Evolutionary conservation across 1,140 invertebrate species (phyloP).

Genomic region (Diabrotica virgifera): DNA sequence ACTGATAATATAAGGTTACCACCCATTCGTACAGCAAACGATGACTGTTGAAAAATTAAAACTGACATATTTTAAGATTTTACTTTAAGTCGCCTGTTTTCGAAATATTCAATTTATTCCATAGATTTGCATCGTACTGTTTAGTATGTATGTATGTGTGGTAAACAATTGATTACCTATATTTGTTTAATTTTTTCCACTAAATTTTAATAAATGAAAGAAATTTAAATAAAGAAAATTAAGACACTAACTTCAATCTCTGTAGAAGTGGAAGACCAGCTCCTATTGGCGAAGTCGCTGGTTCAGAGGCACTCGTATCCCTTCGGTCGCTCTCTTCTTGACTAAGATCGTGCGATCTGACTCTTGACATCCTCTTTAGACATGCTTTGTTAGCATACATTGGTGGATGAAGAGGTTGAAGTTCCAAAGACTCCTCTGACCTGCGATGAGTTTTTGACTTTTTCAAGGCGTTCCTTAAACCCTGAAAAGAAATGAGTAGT

Average conservation of each 20-base stretch:
- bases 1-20: no score
- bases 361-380: slow-evolving; percentile 66
- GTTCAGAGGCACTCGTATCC: slow-evolving; percentile 23
- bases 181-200: no score
- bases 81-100: no score
- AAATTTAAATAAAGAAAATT: neutral
- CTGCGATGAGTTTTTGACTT: slow-evolving; percentile 53
- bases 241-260: slow-evolving; percentile 51
- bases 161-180: no score
- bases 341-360: slow-evolving; percentile 44
- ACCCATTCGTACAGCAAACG: no score
- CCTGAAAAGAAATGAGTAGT: slow-evolving; percentile 38
- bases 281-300: slow-evolving; percentile 64
- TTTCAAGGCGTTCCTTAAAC: slow-evolving; percentile 56
- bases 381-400: slow-evolving; percentile 50
- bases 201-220: no score
- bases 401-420: slow-evolving; percentile 59
- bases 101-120: no score
- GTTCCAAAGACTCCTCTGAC: slow-evolving; percentile 63
- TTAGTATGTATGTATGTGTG: no score
- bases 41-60: no score
- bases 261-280: slow-evolving; percentile 78
- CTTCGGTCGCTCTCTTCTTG: slow-evolving; percentile 38
- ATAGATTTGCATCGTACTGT: no score
- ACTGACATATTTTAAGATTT: no score